phyloP scores from a whole-genome alignment of 2,113 vertebrate genomes.

The Cyphomyrus discorhynchus region DNA sequence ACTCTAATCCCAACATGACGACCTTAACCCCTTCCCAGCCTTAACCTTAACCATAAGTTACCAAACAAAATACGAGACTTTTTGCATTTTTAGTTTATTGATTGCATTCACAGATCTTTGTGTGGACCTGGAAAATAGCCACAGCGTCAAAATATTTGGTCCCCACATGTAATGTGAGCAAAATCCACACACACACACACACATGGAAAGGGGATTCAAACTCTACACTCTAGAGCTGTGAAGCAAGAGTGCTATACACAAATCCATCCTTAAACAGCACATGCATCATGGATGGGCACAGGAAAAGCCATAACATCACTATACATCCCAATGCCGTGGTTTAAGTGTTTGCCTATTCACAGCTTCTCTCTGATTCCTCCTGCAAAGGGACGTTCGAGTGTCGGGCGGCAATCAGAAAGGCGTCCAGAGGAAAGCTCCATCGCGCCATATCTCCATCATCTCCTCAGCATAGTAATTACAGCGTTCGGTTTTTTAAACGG shows the following conservation, averaged over 20 bases:
- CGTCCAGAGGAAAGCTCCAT: neutral
- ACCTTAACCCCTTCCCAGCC: too few species aligned
- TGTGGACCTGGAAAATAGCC: too few species aligned
- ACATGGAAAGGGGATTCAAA: neutral
- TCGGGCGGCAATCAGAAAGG: neutral
- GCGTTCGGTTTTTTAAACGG: conserved; percentile 4
- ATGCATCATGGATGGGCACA: neutral
- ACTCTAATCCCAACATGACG: too few species aligned
- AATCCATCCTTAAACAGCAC: neutral
- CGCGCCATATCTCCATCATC: conserved; percentile 20
- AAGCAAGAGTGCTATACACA: neutral
- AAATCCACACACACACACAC: neutral
- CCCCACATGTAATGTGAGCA: too few species aligned
- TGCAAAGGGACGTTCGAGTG: neutral
- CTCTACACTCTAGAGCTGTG: neutral
- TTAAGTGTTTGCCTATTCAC: neutral
- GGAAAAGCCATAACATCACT: neutral
- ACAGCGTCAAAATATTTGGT: too few species aligned
- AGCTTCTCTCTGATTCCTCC: neutral
- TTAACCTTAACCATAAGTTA: too few species aligned
- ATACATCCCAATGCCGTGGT: neutral
- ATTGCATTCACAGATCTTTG: too few species aligned
- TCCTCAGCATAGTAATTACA: conserved; percentile 26
- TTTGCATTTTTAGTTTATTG: too few species aligned
- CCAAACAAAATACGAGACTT: too few species aligned